Percentiles rank a stretch among this genome's conserved stretches.
These are phyloP conservation scores for Hormiphora californensis DNA, from an alignment of 37 sponge, comb jelly and placozoan genomes.

Conservation along the genomic window DNA sequence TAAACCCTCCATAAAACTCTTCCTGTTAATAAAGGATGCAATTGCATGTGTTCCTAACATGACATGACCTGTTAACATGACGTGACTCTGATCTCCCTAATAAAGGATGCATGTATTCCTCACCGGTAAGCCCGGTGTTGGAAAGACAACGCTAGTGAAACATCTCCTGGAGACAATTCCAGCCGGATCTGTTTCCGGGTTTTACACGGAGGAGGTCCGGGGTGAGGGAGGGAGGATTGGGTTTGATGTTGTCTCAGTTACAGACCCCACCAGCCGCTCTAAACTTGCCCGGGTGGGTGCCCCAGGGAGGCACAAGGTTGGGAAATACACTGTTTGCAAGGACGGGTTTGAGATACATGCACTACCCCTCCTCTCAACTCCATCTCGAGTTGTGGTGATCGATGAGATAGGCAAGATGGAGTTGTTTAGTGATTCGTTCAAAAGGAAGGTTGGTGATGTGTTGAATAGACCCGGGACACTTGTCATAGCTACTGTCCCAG, in stretches of 20 bases:
- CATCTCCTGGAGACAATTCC: neutral
- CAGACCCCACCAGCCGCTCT: neutral
- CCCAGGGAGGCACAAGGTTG: neutral
- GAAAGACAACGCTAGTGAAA: conserved; percentile 1
- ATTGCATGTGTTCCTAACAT: too few relatives aligned
- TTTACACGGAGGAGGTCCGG: conserved; percentile 40
- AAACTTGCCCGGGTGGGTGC: neutral
- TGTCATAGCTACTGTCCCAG: neutral
- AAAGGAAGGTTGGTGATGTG: neutral
- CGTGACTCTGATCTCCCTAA: too few relatives aligned
- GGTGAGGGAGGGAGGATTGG: neutral
- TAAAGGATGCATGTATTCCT: conserved; percentile 1
- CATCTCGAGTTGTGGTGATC: neutral
- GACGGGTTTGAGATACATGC: neutral
- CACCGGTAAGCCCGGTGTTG: conserved; percentile 25
- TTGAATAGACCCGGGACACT: neutral
- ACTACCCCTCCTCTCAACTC: neutral
- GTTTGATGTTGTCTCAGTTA: conserved; percentile 31
- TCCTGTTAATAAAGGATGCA: too few relatives aligned
- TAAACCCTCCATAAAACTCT: too few relatives aligned
- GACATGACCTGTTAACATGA: too few relatives aligned
- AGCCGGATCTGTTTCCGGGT: neutral
- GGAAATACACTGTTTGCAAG: conserved; percentile 9
- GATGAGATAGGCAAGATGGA: conserved; percentile 53
- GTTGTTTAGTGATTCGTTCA: neutral